Percentiles rank a stretch among this genome's conserved stretches.
phyloP scores from a whole-genome alignment of 2,797 vertebrate species.

The Trichosurus vulpecula region DNA sequence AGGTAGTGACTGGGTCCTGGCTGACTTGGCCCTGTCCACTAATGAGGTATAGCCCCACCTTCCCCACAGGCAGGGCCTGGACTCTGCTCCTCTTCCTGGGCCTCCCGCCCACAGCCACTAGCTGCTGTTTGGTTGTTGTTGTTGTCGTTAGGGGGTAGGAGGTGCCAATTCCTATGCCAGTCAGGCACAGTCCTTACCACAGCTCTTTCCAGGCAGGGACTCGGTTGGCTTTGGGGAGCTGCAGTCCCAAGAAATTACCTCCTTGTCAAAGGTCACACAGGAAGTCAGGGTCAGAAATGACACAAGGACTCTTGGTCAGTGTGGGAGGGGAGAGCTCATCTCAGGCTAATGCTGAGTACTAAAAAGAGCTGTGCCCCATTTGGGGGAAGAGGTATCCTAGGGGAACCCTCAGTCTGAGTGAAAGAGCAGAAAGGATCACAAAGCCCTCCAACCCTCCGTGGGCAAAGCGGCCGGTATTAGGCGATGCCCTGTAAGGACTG shows the following conservation, averaged over 20 bases:
- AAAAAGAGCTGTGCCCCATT: neutral
- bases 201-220: conserved; percentile 9
- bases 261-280: neutral
- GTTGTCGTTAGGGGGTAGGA: neutral
- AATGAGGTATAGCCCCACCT: neutral
- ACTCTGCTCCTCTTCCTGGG: neutral
- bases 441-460: neutral
- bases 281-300: neutral
- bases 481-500: neutral
- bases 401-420: neutral
- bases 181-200: neutral
- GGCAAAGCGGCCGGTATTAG: neutral
- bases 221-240: neutral
- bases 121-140: neutral
- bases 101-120: neutral
- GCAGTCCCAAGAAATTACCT: neutral
- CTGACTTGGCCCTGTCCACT: neutral
- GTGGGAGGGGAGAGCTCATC: neutral
- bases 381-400: neutral
- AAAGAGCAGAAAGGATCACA: neutral
- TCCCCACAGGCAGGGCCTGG: neutral
- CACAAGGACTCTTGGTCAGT: neutral
- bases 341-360: neutral
- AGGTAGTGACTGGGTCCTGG: neutral
- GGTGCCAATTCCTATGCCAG: neutral